Conservation (phyloP, 2,797 vertebrate species). For the Cirrhinus molitorella region DNA sequence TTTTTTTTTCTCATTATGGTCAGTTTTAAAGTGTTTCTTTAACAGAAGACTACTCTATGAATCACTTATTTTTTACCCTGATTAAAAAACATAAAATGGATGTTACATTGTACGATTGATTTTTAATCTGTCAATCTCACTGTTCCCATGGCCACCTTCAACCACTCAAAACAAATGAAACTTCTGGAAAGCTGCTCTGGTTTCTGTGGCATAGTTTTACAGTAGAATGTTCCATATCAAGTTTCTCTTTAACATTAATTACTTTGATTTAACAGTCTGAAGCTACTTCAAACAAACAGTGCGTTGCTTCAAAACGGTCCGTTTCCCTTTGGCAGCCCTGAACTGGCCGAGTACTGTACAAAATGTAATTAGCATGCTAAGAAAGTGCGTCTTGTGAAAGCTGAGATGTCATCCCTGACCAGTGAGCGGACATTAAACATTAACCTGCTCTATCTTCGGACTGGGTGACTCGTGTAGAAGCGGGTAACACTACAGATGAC, state of each 20-base stretch:
- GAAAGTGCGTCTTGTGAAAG: constrained; percentile 56
- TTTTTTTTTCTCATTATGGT: too few species aligned
- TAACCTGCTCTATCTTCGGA: constrained; percentile 66
- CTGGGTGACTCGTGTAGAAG: constrained; percentile 12
- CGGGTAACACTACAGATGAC: constrained; percentile 39
- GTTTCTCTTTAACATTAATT: constrained; percentile 45
- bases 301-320: not conserved
- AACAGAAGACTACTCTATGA: too few species aligned
- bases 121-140: not conserved
- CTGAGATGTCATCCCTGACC: constrained; percentile 57
- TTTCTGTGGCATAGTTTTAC: constrained; percentile 45
- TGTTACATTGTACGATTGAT: too few species aligned
- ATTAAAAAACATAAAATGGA: too few species aligned
- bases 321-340: not conserved
- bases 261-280: constrained; percentile 26
- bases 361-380: constrained; percentile 22
- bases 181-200: not conserved
- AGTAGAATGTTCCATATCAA: constrained; percentile 33
- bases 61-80: too few species aligned
- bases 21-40: too few species aligned
- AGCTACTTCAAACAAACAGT: not conserved
- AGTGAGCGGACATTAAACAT: constrained; percentile 75
- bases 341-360: not conserved
- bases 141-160: constrained; percentile 25
- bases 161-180: constrained; percentile 18